Percentiles rank a stretch among this genome's conserved stretches.
Evolutionary conservation across 1,140 invertebrate species (phyloP).

Genomic region (Monomorium pharaonis): DNA sequence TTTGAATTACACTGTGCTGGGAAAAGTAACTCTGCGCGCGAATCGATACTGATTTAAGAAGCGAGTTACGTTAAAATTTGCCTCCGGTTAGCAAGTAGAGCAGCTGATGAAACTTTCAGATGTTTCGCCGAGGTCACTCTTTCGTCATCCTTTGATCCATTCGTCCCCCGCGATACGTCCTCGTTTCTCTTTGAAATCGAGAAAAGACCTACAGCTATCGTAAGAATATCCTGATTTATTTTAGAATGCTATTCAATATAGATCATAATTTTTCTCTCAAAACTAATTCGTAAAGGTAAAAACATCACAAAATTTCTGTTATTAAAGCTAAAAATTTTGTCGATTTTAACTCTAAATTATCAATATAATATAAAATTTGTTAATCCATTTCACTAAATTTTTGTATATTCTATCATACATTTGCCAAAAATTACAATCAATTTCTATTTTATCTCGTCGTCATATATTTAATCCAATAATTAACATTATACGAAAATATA

Average conservation of each 20-base stretch:
- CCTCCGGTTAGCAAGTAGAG: neutral
- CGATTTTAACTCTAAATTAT: neutral
- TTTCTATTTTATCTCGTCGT: neutral
- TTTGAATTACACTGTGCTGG: neutral
- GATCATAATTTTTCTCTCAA: neutral
- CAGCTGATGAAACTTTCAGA: constrained; percentile 31
- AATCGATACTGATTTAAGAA: constrained; percentile 42
- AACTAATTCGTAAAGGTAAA: neutral
- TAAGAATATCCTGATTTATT: neutral
- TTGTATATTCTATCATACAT: neutral
- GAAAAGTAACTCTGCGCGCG: neutral
- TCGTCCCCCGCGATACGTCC: neutral
- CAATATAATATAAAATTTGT: neutral
- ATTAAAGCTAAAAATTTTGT: neutral
- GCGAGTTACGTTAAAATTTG: constrained; percentile 8
- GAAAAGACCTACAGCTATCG: neutral
- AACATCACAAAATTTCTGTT: neutral
- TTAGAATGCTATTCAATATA: neutral
- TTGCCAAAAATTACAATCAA: neutral
- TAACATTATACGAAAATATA: constrained; percentile 2
- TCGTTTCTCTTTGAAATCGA: constrained; percentile 2
- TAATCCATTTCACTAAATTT: neutral
- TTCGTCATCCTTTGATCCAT: constrained; percentile 32
- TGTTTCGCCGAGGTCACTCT: constrained; percentile 15
- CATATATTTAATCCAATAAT: neutral